A percentile compares a stretch with the other conserved stretches of the same genome.
phyloP scores from a whole-genome alignment of 2,113 vertebrate species.

The Anas platyrhynchos region DNA sequence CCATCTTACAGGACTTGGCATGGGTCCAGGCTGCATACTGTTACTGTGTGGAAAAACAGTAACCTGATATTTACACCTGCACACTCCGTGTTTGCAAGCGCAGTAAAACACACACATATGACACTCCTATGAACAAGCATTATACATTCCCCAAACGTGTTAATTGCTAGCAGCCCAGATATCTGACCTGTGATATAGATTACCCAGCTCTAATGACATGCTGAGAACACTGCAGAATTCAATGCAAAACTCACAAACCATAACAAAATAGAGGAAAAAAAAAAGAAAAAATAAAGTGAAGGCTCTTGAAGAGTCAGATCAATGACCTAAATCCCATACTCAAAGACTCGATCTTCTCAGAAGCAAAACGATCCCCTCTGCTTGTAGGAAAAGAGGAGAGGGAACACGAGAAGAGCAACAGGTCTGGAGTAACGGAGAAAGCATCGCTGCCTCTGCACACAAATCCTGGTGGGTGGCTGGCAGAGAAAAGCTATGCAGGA shows the following conservation, averaged over 20 bases:
- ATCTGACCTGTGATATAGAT: not conserved
- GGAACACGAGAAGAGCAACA: not conserved
- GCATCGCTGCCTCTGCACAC: not conserved
- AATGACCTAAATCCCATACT: not conserved
- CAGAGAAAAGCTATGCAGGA: rapidly evolving
- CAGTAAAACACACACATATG: not conserved
- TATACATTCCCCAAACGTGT: rapidly evolving
- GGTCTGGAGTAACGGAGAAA: not conserved
- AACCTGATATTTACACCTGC: slow-evolving; percentile 15
- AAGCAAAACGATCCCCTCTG: not conserved
- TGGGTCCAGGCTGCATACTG: not conserved
- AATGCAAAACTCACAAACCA: not conserved
- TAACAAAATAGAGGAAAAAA: not conserved
- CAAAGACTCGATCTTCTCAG: not conserved
- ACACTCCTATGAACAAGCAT: not conserved
- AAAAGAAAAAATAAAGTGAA: not conserved
- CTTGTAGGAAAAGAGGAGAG: not conserved
- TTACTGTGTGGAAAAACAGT: not conserved
- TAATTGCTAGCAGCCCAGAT: not conserved
- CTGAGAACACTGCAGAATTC: not conserved
- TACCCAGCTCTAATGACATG: not conserved
- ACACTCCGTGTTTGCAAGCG: not conserved
- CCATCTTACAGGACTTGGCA: not conserved
- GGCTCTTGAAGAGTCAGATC: not conserved
- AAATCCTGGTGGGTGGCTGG: not conserved